Evolutionary conservation across 2,797 vertebrate species (phyloP).

Genomic region (Macrochelys suwanniensis): DNA sequence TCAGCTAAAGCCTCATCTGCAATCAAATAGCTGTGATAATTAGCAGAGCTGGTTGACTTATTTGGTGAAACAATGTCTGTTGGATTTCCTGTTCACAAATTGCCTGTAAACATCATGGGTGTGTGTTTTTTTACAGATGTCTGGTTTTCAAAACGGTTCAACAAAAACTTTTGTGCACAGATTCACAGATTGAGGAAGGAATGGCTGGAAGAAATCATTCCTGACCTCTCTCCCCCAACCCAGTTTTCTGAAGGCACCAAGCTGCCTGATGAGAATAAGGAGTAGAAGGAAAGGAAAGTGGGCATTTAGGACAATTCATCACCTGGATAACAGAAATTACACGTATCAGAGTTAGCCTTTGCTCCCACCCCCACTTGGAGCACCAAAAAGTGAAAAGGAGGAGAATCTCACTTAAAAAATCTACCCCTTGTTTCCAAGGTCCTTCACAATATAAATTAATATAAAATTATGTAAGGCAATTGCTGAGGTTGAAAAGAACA

Average conservation of each 20-base stretch:
- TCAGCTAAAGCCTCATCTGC: neutral
- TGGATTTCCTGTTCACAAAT: neutral
- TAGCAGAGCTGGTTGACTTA: neutral
- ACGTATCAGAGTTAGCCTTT: neutral
- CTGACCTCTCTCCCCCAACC: neutral
- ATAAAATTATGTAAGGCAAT: neutral
- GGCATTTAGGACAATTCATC: neutral
- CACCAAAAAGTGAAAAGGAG: neutral
- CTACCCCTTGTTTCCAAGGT: neutral
- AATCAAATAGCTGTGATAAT: neutral
- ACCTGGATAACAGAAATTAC: neutral
- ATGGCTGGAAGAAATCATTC: neutral
- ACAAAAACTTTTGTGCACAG: neutral
- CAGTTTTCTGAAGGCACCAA: neutral
- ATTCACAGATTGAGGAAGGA: neutral
- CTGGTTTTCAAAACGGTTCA: neutral
- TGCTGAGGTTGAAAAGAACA: neutral
- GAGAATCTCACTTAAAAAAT: neutral
- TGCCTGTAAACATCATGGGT: neutral
- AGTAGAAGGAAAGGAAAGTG: neutral
- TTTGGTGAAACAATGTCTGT: neutral
- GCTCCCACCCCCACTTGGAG: neutral
- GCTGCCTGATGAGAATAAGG: rapidly evolving
- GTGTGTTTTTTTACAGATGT: neutral
- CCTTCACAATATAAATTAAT: neutral